These are phyloP conservation scores for Hippocampus guttulatus DNA, from an alignment of 2,113 vertebrate species.

Conservation along the genomic window DNA sequence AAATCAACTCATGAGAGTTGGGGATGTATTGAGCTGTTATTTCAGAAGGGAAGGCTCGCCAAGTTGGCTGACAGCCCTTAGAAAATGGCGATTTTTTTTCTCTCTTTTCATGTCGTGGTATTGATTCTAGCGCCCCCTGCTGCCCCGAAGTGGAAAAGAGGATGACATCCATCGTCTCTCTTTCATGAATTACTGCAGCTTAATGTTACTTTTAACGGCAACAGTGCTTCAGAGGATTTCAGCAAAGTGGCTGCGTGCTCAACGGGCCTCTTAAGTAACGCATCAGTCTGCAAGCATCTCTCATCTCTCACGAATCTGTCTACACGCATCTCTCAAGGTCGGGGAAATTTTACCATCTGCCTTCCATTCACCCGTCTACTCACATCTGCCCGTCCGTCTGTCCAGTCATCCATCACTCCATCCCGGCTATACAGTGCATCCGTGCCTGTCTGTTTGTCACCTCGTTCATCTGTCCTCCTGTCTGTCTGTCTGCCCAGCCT, in stretches of 20 bases:
- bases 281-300: conserved; percentile 16
- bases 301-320: conserved; percentile 14
- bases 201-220: not conserved
- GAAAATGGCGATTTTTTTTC: no score
- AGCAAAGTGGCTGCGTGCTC: conserved; percentile 24
- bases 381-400: not conserved
- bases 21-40: not conserved
- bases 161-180: not conserved
- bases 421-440: not conserved
- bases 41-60: no score
- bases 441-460: not conserved
- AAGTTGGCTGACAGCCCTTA: no score
- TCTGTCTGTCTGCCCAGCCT: not conserved
- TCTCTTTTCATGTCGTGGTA: not conserved
- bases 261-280: conserved; percentile 31
- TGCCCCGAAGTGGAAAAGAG: not conserved
- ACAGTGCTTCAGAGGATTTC: conserved; percentile 41
- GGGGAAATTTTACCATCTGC: conserved; percentile 17
- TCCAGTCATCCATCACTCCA: not conserved
- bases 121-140: not conserved
- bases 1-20: not conserved
- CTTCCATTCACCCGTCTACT: not conserved
- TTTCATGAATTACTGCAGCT: not conserved
- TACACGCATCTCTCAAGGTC: conserved; percentile 3
- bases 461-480: not conserved